phyloP scores from a whole-genome alignment of 2,797 vertebrate species.

The Alauda arvensis region DNA sequence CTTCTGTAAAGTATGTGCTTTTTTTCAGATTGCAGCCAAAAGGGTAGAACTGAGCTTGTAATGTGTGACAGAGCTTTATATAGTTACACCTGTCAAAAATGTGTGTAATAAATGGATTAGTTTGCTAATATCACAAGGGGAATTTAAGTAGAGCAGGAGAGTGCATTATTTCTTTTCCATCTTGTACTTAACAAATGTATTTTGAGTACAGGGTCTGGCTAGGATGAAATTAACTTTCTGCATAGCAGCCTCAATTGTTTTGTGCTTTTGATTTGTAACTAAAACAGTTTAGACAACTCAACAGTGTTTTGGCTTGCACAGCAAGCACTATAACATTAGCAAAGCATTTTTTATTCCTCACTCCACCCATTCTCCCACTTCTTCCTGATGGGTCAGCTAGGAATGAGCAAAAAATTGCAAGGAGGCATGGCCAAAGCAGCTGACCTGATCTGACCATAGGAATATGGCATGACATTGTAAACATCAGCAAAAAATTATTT shows the following conservation, averaged over 20 bases:
- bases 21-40: background rate
- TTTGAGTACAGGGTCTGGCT: background rate
- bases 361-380: accelerated
- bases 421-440: background rate
- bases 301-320: background rate
- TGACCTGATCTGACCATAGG: background rate
- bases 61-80: background rate
- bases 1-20: background rate
- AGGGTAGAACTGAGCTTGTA: background rate
- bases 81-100: background rate
- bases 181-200: background rate
- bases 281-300: background rate
- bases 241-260: background rate
- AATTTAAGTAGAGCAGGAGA: background rate
- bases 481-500: background rate
- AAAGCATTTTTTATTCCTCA: background rate
- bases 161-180: accelerated
- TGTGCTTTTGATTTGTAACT: background rate
- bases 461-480: background rate
- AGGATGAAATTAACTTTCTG: background rate
- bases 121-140: background rate
- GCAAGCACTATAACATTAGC: no score
- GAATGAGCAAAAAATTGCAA: background rate
- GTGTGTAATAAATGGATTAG: background rate
- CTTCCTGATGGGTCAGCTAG: accelerated